Percentiles rank a stretch among this genome's conserved stretches.
phyloP scores from a whole-genome alignment of 2,797 vertebrate genomes.

The Tiaroga cobitis region DNA sequence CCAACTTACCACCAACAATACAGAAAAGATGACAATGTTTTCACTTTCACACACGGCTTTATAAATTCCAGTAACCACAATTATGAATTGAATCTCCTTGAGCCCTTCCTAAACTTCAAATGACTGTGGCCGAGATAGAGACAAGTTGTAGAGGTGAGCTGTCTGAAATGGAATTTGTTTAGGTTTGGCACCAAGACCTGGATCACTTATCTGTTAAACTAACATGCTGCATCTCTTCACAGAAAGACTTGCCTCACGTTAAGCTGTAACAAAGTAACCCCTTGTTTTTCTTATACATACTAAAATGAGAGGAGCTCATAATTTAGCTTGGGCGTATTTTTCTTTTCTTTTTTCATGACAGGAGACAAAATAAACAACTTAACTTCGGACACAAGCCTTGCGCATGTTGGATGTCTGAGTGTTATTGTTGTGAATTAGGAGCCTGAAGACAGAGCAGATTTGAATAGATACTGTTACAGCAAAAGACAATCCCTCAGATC shows the following conservation, averaged over 20 bases:
- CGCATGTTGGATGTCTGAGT: constrained; percentile 64
- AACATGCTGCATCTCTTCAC: constrained; percentile 75
- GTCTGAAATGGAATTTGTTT: constrained; percentile 83
- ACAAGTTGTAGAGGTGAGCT: constrained; percentile 73
- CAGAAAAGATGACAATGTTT: constrained; percentile 57
- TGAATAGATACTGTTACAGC: constrained; percentile 66
- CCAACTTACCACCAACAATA: constrained; percentile 9
- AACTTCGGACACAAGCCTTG: constrained; percentile 65
- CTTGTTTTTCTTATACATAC: constrained; percentile 74
- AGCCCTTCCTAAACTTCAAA: constrained; percentile 70
- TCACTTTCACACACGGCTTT: constrained; percentile 59
- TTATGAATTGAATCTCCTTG: constrained; percentile 60
- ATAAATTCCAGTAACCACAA: constrained; percentile 67
- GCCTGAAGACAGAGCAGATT: constrained; percentile 67
- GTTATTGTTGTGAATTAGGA: constrained; percentile 73
- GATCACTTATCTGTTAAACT: constrained; percentile 80
- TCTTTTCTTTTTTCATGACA: constrained; percentile 65
- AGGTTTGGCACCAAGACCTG: constrained; percentile 76
- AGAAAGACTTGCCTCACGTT: constrained; percentile 66
- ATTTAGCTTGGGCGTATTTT: constrained; percentile 55
- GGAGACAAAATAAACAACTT: constrained; percentile 81
- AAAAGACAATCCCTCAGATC: constrained; percentile 54
- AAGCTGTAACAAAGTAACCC: constrained; percentile 70
- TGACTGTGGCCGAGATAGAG: constrained; percentile 72
- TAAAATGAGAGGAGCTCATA: constrained; percentile 66